phyloP scores from a whole-genome alignment of 1,140 invertebrate species.

The Caenorhabditis briggsae region DNA sequence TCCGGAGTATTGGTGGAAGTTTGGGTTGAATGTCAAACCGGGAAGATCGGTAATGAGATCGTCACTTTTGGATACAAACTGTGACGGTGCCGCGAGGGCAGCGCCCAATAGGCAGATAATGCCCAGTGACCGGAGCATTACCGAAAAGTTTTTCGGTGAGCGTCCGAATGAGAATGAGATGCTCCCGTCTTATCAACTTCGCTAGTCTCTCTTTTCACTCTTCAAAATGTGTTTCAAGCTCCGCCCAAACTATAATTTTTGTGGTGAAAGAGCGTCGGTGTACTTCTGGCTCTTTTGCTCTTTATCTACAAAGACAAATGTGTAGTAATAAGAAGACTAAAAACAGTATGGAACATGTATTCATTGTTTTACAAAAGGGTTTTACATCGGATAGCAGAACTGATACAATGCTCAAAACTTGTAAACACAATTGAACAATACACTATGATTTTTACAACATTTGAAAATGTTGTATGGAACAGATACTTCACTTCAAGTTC shows the following conservation, averaged over 20 bases:
- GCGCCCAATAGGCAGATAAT: constrained; percentile 18
- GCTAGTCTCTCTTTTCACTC: not conserved
- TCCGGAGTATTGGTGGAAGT: constrained; percentile 71
- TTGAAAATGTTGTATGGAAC: constrained; percentile 17
- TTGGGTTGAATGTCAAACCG: constrained; percentile 65
- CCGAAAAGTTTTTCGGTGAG: constrained; percentile 16
- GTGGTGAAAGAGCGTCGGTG: not conserved
- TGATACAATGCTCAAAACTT: constrained; percentile 36
- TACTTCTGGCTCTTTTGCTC: not conserved
- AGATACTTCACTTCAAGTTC: constrained; percentile 22
- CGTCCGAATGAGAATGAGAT: constrained; percentile 46
- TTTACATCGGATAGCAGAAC: constrained; percentile 10
- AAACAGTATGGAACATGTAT: not conserved
- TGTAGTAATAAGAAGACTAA: no score
- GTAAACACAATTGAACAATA: constrained; percentile 15
- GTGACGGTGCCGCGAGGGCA: not conserved
- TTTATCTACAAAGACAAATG: no score
- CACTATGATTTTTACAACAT: not conserved
- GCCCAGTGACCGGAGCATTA: constrained; percentile 47
- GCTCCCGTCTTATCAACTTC: constrained; percentile 39
- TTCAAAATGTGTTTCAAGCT: not conserved
- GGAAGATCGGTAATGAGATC: constrained; percentile 68
- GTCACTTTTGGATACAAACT: constrained; percentile 26
- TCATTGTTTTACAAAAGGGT: not conserved
- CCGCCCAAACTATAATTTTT: constrained; percentile 37